Evolutionary conservation across 2,113 vertebrate species (phyloP).

Genomic region (Dicentrarchus labrax): DNA sequence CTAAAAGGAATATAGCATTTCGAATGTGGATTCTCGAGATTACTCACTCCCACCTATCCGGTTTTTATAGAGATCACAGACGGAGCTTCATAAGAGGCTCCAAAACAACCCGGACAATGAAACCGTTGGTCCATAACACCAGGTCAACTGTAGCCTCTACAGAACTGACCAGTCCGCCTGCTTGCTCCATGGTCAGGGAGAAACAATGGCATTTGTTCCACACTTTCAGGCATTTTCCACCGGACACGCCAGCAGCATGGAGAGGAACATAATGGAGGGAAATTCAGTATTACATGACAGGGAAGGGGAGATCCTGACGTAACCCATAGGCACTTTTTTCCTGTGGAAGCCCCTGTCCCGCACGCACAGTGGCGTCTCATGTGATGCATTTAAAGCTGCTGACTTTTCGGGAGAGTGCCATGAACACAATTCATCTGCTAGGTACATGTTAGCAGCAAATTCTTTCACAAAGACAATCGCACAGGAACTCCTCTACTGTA

Average conservation of each 20-base stretch:
- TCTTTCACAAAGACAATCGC: neutral
- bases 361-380: neutral
- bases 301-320: conserved; percentile 69
- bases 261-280: conserved; percentile 77
- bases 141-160: conserved; percentile 34
- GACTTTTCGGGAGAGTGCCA: conserved; percentile 50
- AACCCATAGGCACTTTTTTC: conserved; percentile 47
- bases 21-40: neutral
- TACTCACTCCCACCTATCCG: neutral
- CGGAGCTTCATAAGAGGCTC: neutral
- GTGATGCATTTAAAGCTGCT: conserved; percentile 46
- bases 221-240: conserved; percentile 79
- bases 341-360: conserved; percentile 56
- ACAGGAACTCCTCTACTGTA: neutral
- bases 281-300: conserved; percentile 68
- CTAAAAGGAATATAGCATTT: conserved; percentile 9
- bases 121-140: conserved; percentile 14
- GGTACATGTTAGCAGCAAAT: neutral
- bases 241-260: conserved; percentile 42
- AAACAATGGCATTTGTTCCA: conserved; percentile 78
- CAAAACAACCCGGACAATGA: conserved; percentile 32
- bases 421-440: neutral
- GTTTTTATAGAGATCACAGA: neutral
- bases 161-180: conserved; percentile 18
- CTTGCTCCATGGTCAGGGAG: conserved; percentile 32